Base-by-base conservation (phyloP, 1,140 invertebrate species). In the Aphidius gifuensis region DNA sequence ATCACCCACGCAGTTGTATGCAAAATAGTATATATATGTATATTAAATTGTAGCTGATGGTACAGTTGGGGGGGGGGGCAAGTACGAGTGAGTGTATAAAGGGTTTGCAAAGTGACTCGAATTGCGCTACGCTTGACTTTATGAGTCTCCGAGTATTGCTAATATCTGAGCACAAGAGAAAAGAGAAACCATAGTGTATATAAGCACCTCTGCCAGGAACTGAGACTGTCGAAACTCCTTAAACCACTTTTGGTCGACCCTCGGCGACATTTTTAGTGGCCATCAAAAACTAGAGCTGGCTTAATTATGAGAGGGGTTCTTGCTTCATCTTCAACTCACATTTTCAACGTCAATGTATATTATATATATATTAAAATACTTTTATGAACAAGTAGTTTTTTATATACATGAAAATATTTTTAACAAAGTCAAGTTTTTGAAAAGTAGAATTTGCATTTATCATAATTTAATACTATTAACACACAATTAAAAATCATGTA, bases 241-340 rank as follows among this genome's bases (percentile, higher is more conserved):
- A 79, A 75, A 70, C 73, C 68, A 73, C 77, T 55, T 44, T 40
- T 67, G 70, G 64, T 60, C 67, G 64, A 78, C 74, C 73, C 76
- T 74, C 70, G 64, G 77, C 69, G 78, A 80, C 78, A 79, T 78
- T 80, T 80, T 80, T 79, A 80, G 79, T 80, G 75, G 74, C 78
- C 73, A 80, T 80, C 76, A 80, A 79, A 78, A 78, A 75, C 74
- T 72, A 69, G 66, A 68, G 67, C 60, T 40, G 16, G 71, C 78
- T 80, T 80, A 77, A 80, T 80, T 80, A 80, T 78, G 73, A 74
- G 72, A 66, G 72, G 70, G 67, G 68, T 32, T 32, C 23, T 32
- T 58, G 69, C 66, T 62, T 39, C 49, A 49, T 49, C 32, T 7
- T 58, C 6, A 48, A 58, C 57, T 42, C 32, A 58, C 45, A 46